Percentiles rank a stretch among this genome's conserved stretches.
phyloP scores from a whole-genome alignment of 2,888 invertebrate genomes.

The Rosalia funebris region DNA sequence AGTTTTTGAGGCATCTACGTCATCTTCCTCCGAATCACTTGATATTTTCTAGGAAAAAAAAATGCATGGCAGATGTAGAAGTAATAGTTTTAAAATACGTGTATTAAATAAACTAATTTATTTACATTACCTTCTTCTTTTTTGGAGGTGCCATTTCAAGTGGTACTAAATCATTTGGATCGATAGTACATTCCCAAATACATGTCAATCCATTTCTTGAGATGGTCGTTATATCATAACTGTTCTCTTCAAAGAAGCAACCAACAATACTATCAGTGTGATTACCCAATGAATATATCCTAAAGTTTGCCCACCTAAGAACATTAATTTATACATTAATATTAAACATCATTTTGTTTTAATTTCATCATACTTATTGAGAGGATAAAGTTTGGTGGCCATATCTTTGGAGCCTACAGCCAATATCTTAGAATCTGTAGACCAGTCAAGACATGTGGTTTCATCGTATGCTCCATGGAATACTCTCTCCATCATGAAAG shows the following conservation, averaged over 20 bases:
- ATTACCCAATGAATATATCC: constrained; percentile 80
- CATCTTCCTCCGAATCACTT: constrained; percentile 75
- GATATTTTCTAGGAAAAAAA: constrained; percentile 45
- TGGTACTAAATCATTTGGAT: constrained; percentile 74
- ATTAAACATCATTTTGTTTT: background rate
- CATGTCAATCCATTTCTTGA: constrained; percentile 86
- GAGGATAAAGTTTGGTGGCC: constrained; percentile 83
- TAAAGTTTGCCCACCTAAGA: constrained; percentile 73
- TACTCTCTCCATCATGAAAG: constrained; percentile 85
- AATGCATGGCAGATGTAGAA: background rate
- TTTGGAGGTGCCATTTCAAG: constrained; percentile 64
- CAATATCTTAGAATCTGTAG: constrained; percentile 86
- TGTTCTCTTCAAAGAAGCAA: constrained; percentile 88
- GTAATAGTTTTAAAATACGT: too few relatives aligned
- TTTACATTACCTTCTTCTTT: constrained; percentile 62
- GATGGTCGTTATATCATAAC: constrained; percentile 85
- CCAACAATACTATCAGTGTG: constrained; percentile 87
- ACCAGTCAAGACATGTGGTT: constrained; percentile 91
- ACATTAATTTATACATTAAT: background rate
- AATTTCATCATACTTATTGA: constrained; percentile 68
- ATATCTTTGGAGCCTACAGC: constrained; percentile 94
- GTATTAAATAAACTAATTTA: too few relatives aligned
- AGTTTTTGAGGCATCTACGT: constrained; percentile 70
- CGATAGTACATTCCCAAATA: constrained; percentile 86
- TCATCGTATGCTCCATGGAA: constrained; percentile 86